Conservation (phyloP, 1,140 invertebrate species). For the Anadara kagoshimensis region DNA sequence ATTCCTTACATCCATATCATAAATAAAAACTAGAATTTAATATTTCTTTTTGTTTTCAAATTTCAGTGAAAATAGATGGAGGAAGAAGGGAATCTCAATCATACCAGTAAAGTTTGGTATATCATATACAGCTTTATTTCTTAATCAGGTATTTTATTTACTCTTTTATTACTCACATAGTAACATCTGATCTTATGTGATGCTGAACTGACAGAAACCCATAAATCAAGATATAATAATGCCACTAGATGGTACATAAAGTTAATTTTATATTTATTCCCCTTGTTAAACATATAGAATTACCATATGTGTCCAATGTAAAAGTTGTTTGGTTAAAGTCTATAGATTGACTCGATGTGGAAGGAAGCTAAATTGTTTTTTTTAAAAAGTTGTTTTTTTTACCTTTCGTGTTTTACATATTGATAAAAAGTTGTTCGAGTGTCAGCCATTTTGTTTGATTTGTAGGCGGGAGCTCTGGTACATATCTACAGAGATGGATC, state of each 20-base stretch:
- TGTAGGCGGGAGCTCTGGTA: slow-evolving; percentile 88
- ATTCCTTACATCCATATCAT: no score
- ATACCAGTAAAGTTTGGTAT: slow-evolving; percentile 95
- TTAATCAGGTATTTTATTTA: slow-evolving; percentile 84
- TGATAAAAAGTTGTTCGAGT: no score
- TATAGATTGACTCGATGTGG: neutral
- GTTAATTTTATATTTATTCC: no score
- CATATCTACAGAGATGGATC: slow-evolving; percentile 95
- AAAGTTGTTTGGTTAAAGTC: neutral
- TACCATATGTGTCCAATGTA: neutral
- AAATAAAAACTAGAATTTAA: no score
- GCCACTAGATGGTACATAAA: no score
- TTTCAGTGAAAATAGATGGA: slow-evolving; percentile 86
- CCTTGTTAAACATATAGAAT: no score
- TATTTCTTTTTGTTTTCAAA: neutral
- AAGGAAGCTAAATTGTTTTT: no score
- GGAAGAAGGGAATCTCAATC: slow-evolving; percentile 89
- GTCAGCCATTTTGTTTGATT: neutral
- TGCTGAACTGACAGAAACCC: no score
- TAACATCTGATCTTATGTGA: no score
- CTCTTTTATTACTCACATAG: neutral
- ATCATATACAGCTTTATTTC: slow-evolving; percentile 84
- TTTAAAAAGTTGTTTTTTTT: no score
- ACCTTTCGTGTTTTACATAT: no score
- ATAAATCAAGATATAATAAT: no score